Percentiles rank a stretch among this genome's conserved stretches.
Evolutionary conservation across 1,140 invertebrate species (phyloP).

Genomic region (Zelostemma sp.): DNA sequence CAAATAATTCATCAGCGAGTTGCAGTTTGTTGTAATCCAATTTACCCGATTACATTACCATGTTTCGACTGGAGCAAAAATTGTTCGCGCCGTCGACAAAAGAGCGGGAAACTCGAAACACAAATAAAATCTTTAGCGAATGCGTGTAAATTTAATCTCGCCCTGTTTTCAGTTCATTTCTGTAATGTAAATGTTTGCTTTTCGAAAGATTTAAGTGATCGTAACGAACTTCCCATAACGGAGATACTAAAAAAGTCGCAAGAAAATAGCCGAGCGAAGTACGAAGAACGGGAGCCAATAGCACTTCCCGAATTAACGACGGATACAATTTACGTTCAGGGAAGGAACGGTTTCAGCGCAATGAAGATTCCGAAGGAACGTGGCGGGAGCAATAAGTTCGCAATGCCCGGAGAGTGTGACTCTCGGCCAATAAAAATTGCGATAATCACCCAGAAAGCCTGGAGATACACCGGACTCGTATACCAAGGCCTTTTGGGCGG

Average conservation of each 20-base stretch:
- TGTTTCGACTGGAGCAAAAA: no score
- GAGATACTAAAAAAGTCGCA: slow-evolving; percentile 60
- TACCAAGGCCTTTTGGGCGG: slow-evolving; percentile 65
- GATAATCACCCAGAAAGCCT: slow-evolving; percentile 57
- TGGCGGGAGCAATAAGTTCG: slow-evolving; percentile 31
- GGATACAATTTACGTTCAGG: slow-evolving; percentile 66
- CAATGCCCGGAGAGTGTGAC: slow-evolving; percentile 30
- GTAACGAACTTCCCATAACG: slow-evolving; percentile 60
- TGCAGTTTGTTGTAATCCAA: no score
- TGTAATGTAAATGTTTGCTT: slow-evolving; percentile 10
- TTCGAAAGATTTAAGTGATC: slow-evolving; percentile 23
- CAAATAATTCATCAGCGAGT: no score
- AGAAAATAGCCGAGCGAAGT: slow-evolving; percentile 53
- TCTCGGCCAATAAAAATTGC: slow-evolving; percentile 57
- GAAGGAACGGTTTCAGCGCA: slow-evolving; percentile 62
- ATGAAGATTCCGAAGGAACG: slow-evolving; percentile 54
- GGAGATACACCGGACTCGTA: slow-evolving; percentile 56
- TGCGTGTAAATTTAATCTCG: no score
- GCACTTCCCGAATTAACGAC: slow-evolving; percentile 58
- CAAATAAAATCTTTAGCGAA: no score
- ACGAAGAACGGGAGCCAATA: slow-evolving; percentile 52
- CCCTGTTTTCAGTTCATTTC: no score
- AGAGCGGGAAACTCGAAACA: no score
- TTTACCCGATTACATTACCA: no score
- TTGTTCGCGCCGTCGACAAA: no score